A percentile compares a stretch with the other conserved stretches of the same genome.
Evolutionary conservation across 2,113 vertebrate species (phyloP).

Genomic region (Spheniscus mendiculus): DNA sequence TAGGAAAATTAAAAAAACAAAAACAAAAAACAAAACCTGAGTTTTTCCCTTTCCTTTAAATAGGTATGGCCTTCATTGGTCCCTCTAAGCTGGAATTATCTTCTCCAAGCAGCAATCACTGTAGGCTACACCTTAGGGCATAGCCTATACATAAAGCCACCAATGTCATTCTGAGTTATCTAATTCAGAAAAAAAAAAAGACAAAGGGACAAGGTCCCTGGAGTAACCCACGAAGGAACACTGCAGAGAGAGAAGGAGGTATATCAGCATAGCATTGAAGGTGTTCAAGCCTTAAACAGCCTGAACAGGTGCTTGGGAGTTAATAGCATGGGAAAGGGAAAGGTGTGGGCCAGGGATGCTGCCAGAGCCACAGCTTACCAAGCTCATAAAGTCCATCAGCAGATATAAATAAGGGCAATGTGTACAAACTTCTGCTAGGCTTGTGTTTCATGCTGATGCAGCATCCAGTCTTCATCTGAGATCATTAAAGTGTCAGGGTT

Average conservation of each 20-base stretch:
- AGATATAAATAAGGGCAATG: background rate
- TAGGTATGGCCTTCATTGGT: background rate
- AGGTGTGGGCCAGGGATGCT: background rate
- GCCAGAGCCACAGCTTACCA: background rate
- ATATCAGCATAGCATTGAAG: background rate
- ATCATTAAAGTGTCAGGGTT: background rate
- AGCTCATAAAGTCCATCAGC: background rate
- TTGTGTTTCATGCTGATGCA: background rate
- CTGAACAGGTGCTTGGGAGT: background rate
- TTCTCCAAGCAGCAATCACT: background rate
- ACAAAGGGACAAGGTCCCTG: background rate
- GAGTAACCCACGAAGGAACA: background rate
- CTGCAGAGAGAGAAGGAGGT: background rate
- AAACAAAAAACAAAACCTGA: accelerated
- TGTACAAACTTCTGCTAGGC: background rate
- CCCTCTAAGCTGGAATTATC: background rate
- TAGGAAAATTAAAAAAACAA: background rate
- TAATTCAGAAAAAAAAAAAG: background rate
- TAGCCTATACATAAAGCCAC: accelerated
- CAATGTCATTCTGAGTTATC: background rate
- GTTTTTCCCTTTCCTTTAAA: background rate
- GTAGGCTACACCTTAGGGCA: background rate
- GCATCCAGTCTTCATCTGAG: background rate
- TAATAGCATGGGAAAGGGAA: background rate
- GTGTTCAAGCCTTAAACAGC: background rate